Base-by-base conservation (phyloP, 2,888 invertebrate genomes). In the Tryphoninae sp. region DNA sequence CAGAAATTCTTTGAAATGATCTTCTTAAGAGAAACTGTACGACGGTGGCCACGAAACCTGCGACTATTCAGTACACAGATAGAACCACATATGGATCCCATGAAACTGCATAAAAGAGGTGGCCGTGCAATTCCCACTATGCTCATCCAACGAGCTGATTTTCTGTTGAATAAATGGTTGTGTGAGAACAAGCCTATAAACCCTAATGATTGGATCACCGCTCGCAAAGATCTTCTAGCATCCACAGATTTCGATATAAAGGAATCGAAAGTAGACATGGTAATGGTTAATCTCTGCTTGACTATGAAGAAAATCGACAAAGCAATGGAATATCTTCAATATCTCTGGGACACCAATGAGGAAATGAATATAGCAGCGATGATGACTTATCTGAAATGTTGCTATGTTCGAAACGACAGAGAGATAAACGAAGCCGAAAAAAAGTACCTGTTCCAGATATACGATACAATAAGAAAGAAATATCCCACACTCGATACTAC, bases 401-500 rank as follows among this genome's bases (percentile, higher is more conserved):
- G 78, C 19, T 49, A 45, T 40, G 1, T 2, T 1, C 45, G 13
- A 16, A 40, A 40, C 1, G 11, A 45, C 1, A 2, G 0, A 4
- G 11, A 89, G 87, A 84, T 94, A 1, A 89, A 92, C 6, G 88
- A 92, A 23, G 87, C 88, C 1, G 94, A 95, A 67, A 93, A 94
- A 89, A 74, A 92, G 2, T 93, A 94, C 84, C 94, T 96, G 85
- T 84, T 94, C 49, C 87, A 92, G 45, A 91, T 94, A 72, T 95
- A 92, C 87, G 88, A 93, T 33, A 84, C 86, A 74, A 86, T 96
- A 49, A 92, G 92, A 86, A 88, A 92, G 42, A 93, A 94, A 83
- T 93, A 95, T 89, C 93, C 94, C 69, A 88, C 94, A 0, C 89
- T 96, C 68, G 96, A 96, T 91, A 91, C 91, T 16, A 88, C 87